Base-by-base conservation (phyloP, 2,888 invertebrate genomes). In the Galeopsomyia nigrocyanea region DNA sequence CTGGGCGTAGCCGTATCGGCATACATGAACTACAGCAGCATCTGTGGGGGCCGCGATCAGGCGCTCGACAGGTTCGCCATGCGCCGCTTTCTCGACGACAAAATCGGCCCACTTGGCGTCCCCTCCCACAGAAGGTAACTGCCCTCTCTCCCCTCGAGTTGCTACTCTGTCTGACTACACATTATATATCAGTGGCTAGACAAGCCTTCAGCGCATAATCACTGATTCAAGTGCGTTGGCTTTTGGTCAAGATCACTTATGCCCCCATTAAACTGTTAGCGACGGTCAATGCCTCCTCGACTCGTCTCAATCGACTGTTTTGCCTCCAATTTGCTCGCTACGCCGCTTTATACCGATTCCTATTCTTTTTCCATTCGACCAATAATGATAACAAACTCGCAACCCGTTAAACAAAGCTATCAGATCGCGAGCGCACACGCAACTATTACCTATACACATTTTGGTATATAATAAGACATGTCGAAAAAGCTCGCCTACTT, bases 11-110 rank as follows among this genome's bases (percentile, higher is more conserved):
- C 96, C 77, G 93, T 97, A 75, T 95, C 96, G 22, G 95, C 96
- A 16, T 97, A 96, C 88, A 94, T 97, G 93, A 95, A 96, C 88
- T 97, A 97, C 89, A 95, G 95, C 78, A 95, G 93, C 83, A 96
- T 97, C 82, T 97, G 96, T 87, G 95, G 95, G 67, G 90, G 90
- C 80, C 87, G 87, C 3, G 93, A 93, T 84, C 93, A 94, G 84
- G 95, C 96, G 13, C 90, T 97, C 80, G 97, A 97, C 88, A 90
- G 96, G 83, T 96, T 95, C 88, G 95, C 96, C 61, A 97, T 97
- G 96, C 91, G 95, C 82, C 90, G 94, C 81, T 97, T 95, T 87
- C 92, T 96, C 79, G 96, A 97, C 80, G 93, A 94, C 84, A 92
- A 93, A 85, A 89, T 94, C 75, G 92, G 92, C 75, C 90, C 91